Base-by-base conservation (phyloP, 2,888 invertebrate genomes). In the Eueremaeus valkanovi region DNA sequence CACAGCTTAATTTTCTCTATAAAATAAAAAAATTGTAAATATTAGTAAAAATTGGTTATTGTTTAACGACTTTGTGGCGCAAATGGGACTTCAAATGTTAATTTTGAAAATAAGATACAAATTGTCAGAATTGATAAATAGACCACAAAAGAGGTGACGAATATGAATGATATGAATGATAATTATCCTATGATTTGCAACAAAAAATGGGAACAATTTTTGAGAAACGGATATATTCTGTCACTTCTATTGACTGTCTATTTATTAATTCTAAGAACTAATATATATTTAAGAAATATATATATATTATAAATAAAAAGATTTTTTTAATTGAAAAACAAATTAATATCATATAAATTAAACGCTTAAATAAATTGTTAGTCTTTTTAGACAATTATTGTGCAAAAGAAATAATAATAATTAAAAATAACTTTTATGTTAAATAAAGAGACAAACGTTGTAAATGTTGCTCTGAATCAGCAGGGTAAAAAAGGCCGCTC, bases 401-500 rank as follows among this genome's bases (percentile, higher is more conserved):
- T 40, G 68, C 68, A 68, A 68, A 68, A n/a, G n/a, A n/a, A n/a
- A n/a, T n/a, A n/a, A n/a, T n/a, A n/a, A 58, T 33, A n/a, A n/a
- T 63, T 63, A 33, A 63, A 13, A 21, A 11, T n/a, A 49, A 49
- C 18, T 49, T 45, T 49, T n/a, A 49, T 55, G 27, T 55, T 21
- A 27, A 55, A 55, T 55, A 55, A 49, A 24, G 11, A 24, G 21
- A 55, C 27, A 55, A 55, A 63, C 6, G 63, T n/a, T 8, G 63
- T 63, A 63, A 63, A n/a, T 3, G 33, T 63, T 68, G 68, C 68
- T 68, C 68, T 68, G 68, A 36, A 68, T 68, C 68, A n/a, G n/a
- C n/a, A 68, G 68, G 68, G 68, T 68, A 68, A 40, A 16, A 68
- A 33, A 36, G 68, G 68, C 68, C 68, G 68, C 68, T 68, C 40